Conservation (phyloP, 2,113 vertebrate genomes). For the Xenopus borealis region DNA sequence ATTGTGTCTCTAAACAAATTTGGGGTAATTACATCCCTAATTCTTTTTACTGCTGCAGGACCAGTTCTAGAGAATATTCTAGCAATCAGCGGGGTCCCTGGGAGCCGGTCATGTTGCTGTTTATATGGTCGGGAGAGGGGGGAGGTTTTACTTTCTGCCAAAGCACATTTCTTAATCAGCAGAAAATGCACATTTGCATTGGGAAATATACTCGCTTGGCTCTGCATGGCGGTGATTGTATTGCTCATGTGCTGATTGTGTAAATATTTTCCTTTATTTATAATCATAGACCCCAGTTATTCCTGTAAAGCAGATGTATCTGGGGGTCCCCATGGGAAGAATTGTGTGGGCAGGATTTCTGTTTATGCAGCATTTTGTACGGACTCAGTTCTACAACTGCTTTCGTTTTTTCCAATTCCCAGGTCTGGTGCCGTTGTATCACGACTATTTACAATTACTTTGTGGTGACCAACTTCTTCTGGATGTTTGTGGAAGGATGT, state of each 20-base stretch:
- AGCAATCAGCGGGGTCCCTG: not conserved
- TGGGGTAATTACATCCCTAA: not conserved
- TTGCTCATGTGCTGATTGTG: too few relatives aligned
- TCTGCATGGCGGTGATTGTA: too few relatives aligned
- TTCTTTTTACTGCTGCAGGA: not conserved
- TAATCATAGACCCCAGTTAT: too few relatives aligned
- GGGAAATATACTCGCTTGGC: too few relatives aligned
- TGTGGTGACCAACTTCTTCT: constrained; percentile 98
- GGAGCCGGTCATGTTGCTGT: not conserved
- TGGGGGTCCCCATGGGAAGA: too few relatives aligned
- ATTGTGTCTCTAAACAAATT: not conserved
- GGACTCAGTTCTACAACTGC: too few relatives aligned
- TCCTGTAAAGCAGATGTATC: too few relatives aligned
- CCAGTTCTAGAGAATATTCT: too few relatives aligned
- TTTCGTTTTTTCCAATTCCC: constrained; percentile 17
- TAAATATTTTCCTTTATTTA: too few relatives aligned
- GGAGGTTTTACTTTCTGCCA: not conserved
- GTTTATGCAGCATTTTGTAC: too few relatives aligned
- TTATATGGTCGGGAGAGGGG: not conserved
- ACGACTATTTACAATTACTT: constrained; percentile 97
- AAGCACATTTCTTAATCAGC: not conserved
- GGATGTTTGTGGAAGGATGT: constrained; percentile 98
- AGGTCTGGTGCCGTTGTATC: constrained; percentile 95
- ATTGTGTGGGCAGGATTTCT: too few relatives aligned
- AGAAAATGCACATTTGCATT: not conserved